Conservation (phyloP, 2,888 invertebrate species). For the Papilio demoleus region DNA sequence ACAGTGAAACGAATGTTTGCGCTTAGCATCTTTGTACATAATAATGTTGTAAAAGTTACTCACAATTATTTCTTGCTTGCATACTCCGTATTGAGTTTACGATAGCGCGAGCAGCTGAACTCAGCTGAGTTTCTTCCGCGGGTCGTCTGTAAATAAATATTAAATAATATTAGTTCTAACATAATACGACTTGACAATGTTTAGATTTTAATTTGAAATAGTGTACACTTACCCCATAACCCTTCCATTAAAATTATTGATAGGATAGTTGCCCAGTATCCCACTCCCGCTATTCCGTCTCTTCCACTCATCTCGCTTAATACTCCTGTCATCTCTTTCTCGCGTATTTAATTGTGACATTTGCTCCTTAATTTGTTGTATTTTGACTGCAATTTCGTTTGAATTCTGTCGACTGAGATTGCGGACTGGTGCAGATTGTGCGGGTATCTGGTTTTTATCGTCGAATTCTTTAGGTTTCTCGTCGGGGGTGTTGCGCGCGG, state of each 20-base stretch:
- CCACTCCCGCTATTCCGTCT: slow-evolving; percentile 65
- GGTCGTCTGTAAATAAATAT: slow-evolving; percentile 44
- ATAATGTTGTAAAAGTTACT: no score
- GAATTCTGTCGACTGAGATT: slow-evolving; percentile 44
- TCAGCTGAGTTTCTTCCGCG: slow-evolving; percentile 62
- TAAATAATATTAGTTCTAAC: no score
- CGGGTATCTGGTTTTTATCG: slow-evolving; percentile 24
- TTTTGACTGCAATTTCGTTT: slow-evolving; percentile 63
- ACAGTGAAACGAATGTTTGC: not conserved
- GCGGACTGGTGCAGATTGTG: slow-evolving; percentile 25
- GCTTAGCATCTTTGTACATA: no score
- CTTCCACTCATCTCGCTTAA: slow-evolving; percentile 51
- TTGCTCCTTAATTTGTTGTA: slow-evolving; percentile 71
- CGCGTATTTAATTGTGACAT: slow-evolving; percentile 60
- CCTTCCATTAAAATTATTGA: slow-evolving; percentile 51
- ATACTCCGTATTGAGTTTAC: slow-evolving; percentile 71
- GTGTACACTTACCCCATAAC: slow-evolving; percentile 54
- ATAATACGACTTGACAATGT: no score
- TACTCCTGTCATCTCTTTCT: slow-evolving; percentile 46
- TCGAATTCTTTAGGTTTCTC: slow-evolving; percentile 46
- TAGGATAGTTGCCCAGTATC: slow-evolving; percentile 66
- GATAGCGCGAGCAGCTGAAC: slow-evolving; percentile 69
- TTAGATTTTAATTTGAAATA: not conserved
- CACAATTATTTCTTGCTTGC: slow-evolving; percentile 68
- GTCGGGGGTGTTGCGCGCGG: slow-evolving; percentile 56